phyloP scores from a whole-genome alignment of 2,113 vertebrate species.

The Ia io region DNA sequence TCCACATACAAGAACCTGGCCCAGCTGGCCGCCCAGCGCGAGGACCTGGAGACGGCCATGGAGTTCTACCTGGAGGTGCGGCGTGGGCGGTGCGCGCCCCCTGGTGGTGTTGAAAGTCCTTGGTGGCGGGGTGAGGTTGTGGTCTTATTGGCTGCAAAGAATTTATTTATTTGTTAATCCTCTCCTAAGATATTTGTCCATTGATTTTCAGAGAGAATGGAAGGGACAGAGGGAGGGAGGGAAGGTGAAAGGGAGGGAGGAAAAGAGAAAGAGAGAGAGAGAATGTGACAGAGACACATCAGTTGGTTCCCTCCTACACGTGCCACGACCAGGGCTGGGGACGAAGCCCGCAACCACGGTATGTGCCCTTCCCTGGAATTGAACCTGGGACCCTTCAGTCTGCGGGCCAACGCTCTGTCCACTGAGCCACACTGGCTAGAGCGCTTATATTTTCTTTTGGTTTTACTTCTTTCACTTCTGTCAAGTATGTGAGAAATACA shows the following conservation, averaged over 20 bases:
- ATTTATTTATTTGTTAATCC: no score
- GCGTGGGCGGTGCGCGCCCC: not conserved
- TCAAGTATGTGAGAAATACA: not conserved
- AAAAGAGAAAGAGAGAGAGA: no score
- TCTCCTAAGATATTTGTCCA: no score
- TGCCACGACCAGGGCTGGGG: no score
- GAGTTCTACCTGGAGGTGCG: conserved; percentile 95
- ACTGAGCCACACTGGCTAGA: not conserved
- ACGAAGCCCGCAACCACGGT: no score
- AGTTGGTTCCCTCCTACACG: no score
- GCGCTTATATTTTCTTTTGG: not conserved
- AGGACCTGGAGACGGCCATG: conserved; percentile 94
- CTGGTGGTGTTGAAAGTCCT: not conserved
- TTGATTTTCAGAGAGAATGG: not conserved
- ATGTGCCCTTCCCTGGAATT: no score
- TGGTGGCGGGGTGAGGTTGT: not conserved
- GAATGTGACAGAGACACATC: no score
- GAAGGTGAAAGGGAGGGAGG: no score
- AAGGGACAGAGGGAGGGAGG: no score
- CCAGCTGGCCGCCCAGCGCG: conserved; percentile 89
- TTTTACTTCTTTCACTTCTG: not conserved
- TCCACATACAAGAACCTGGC: conserved; percentile 98
- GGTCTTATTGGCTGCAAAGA: not conserved
- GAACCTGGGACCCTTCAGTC: no score
- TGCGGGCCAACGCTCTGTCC: no score